A percentile compares a stretch with the other conserved stretches of the same genome.
Evolutionary conservation across 2,113 vertebrate species (phyloP).

Genomic region (Ramphastos sulfuratus): DNA sequence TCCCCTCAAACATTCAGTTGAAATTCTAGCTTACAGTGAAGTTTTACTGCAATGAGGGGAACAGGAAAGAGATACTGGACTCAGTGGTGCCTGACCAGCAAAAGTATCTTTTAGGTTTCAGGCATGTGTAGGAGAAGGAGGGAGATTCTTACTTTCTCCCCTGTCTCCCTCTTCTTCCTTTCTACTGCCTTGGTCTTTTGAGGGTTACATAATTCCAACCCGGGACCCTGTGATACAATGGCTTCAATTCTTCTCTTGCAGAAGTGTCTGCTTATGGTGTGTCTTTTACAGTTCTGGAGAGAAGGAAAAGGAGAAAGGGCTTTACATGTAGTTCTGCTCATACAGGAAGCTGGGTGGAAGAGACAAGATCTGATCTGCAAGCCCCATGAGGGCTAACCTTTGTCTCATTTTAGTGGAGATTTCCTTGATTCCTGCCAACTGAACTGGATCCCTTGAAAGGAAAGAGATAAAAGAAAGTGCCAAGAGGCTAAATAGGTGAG

Average conservation of each 20-base stretch:
- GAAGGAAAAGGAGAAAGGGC: neutral
- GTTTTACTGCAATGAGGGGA: neutral
- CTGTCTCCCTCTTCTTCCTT: neutral
- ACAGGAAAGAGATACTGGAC: neutral
- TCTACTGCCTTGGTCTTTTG: neutral
- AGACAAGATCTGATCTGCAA: neutral
- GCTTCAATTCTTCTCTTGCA: neutral
- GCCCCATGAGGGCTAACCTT: neutral
- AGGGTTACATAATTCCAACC: neutral
- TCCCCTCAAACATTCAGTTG: neutral
- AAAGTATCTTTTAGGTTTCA: neutral
- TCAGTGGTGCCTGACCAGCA: neutral
- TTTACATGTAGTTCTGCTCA: neutral
- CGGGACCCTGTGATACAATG: neutral
- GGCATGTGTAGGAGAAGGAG: accelerated
- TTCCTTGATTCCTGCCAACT: neutral
- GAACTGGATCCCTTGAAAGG: neutral
- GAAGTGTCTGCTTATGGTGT: neutral
- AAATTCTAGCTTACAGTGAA: neutral
- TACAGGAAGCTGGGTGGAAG: neutral
- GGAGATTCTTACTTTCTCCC: neutral
- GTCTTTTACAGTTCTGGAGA: neutral
- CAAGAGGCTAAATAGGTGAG: neutral
- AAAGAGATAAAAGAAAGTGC: neutral
- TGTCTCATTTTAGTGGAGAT: neutral